Conservation (phyloP, 2,113 vertebrate genomes). For the Rissa tridactyla region DNA sequence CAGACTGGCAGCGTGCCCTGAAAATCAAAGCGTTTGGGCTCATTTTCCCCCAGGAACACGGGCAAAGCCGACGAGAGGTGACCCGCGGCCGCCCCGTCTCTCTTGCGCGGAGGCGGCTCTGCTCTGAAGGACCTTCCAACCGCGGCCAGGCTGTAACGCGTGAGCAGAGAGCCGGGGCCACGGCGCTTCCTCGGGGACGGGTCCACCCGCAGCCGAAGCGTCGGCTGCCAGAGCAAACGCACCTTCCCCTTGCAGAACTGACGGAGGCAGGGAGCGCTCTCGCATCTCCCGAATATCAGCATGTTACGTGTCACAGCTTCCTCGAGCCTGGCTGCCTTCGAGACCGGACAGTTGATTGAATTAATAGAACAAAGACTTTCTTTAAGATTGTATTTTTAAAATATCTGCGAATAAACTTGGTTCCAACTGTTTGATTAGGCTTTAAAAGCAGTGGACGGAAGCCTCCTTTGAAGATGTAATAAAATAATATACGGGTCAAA, state of each 20-base stretch:
- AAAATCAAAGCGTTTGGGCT: not conserved
- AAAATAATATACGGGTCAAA: not conserved
- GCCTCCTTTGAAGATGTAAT: not conserved
- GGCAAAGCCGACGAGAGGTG: not conserved
- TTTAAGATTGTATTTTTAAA: not conserved
- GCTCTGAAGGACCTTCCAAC: not conserved
- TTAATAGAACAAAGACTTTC: not conserved
- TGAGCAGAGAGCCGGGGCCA: rapidly evolving
- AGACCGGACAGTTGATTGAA: not conserved
- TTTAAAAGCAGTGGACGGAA: not conserved
- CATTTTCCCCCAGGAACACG: rapidly evolving
- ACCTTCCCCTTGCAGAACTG: not conserved
- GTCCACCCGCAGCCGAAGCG: rapidly evolving
- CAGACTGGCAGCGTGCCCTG: not conserved
- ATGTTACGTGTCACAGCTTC: rapidly evolving
- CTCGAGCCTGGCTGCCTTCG: rapidly evolving
- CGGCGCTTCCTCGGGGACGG: rapidly evolving
- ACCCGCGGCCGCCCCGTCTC: not conserved
- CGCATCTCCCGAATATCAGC: not conserved
- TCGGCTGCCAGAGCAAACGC: rapidly evolving
- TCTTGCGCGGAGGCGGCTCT: not conserved
- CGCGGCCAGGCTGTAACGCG: rapidly evolving
- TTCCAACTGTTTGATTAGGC: not conserved
- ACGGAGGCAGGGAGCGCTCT: not conserved
- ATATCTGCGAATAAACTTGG: not conserved